Conservation (phyloP, 2,888 invertebrate genomes). For the Eristalinus sepulchralis region DNA sequence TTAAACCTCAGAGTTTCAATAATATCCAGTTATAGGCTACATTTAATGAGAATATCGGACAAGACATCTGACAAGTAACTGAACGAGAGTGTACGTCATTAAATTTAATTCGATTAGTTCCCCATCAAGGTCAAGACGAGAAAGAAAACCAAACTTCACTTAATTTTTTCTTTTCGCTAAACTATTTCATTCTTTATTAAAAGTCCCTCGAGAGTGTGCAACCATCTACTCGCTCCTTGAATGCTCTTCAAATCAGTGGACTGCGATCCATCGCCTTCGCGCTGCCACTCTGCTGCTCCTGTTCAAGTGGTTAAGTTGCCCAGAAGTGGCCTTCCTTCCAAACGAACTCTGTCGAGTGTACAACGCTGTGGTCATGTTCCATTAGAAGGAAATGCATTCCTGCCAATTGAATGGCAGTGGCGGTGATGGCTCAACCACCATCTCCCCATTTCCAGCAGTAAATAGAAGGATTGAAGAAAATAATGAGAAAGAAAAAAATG, state of each 20-base stretch:
- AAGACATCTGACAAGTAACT: no score
- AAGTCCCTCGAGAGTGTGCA: neutral
- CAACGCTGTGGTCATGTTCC: slow-evolving; percentile 41
- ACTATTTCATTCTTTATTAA: neutral
- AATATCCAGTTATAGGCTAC: no score
- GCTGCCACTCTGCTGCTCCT: slow-evolving; percentile 21
- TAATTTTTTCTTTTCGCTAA: neutral
- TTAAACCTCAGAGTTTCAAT: no score
- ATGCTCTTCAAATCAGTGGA: neutral
- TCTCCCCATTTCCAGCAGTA: no score
- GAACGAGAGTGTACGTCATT: no score
- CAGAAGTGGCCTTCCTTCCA: slow-evolving; percentile 28
- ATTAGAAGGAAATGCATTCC: slow-evolving; percentile 37
- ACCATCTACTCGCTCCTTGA: neutral
- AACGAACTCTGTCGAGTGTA: slow-evolving; percentile 25
- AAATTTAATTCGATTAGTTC: no score
- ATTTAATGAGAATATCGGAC: no score
- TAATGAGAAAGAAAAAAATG: neutral
- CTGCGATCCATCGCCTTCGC: slow-evolving; percentile 22
- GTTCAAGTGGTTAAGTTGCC: slow-evolving; percentile 38
- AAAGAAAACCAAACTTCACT: neutral
- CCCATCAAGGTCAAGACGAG: no score
- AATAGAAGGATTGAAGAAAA: no score
- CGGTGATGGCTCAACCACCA: slow-evolving; percentile 1
- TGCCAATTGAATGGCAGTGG: slow-evolving; percentile 50